These are phyloP conservation scores for Bombus confusus DNA, from an alignment of 1,140 invertebrate species.

Conservation along the genomic window DNA sequence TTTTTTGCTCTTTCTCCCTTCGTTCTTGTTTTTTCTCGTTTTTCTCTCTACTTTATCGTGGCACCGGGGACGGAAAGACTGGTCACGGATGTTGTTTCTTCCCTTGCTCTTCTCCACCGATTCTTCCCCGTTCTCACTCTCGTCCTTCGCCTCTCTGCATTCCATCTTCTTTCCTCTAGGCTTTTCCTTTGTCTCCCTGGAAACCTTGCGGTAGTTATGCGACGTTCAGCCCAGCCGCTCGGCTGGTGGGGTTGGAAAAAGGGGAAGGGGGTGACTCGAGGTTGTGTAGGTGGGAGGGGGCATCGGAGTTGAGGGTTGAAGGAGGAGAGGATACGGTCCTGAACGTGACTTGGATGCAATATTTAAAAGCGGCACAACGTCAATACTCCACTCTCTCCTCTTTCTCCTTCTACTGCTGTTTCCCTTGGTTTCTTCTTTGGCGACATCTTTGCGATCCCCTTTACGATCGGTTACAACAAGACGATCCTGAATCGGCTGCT, in stretches of 20 bases:
- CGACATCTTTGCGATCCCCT: constrained; percentile 38
- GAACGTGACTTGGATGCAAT: constrained; percentile 78
- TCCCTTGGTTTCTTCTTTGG: constrained; percentile 29
- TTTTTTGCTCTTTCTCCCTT: constrained; percentile 46
- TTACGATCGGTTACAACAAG: constrained; percentile 44
- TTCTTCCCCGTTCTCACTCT: not conserved
- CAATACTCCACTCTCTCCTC: constrained; percentile 73
- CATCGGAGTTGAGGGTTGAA: constrained; percentile 30
- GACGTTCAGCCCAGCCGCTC: constrained; percentile 68
- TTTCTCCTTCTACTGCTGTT: constrained; percentile 48
- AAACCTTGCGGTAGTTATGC: constrained; percentile 77
- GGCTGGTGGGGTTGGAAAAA: constrained; percentile 43
- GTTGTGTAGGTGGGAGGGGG: constrained; percentile 25
- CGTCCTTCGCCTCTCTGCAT: constrained; percentile 5
- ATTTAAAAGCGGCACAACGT: constrained; percentile 77
- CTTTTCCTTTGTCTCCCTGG: constrained; percentile 71
- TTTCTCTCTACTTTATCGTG: not conserved
- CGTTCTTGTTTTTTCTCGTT: constrained; percentile 4
- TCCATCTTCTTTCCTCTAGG: constrained; percentile 47
- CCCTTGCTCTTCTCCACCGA: not conserved
- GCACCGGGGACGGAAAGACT: not conserved
- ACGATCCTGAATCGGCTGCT: constrained; percentile 51
- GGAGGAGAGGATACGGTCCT: constrained; percentile 72
- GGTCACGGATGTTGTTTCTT: constrained; percentile 58
- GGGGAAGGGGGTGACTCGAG: constrained; percentile 32